Conservation (phyloP, 1,140 invertebrate species). For the Solen grandis region DNA sequence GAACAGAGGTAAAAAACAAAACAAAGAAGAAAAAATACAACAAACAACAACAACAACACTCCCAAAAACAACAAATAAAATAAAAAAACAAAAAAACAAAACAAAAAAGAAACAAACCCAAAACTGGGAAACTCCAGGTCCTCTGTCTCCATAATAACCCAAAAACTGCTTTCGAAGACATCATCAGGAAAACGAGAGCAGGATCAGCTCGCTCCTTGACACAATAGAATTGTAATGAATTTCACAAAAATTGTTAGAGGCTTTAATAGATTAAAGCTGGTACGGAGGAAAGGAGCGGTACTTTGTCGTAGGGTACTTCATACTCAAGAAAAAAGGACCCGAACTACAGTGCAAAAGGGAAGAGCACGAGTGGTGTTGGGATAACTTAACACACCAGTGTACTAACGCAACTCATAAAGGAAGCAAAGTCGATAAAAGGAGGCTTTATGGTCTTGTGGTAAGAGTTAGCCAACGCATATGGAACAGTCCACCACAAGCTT, state of each 20-base stretch:
- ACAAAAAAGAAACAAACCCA: too few relatives aligned
- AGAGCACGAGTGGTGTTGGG: too few relatives aligned
- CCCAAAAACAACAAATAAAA: too few relatives aligned
- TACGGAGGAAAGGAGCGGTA: background rate
- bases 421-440: constrained; percentile 21
- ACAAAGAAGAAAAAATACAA: too few relatives aligned
- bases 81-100: background rate
- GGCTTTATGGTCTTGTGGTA: constrained; percentile 43
- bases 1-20: too few relatives aligned
- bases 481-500: constrained; percentile 25
- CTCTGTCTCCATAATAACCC: background rate
- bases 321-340: constrained; percentile 27
- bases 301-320: background rate
- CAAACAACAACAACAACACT: too few relatives aligned
- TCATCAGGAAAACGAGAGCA: constrained; percentile 20
- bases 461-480: constrained; percentile 36
- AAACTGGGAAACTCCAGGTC: too few relatives aligned
- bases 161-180: constrained; percentile 1
- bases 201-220: constrained; percentile 3
- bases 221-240: constrained; percentile 6
- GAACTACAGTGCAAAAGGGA: constrained; percentile 44
- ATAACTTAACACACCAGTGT: constrained; percentile 39
- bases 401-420: constrained; percentile 8
- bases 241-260: constrained; percentile 1
- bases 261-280: background rate